Evolutionary conservation across 1,140 invertebrate species (phyloP).

Genomic region (Asbolus verrucosus): DNA sequence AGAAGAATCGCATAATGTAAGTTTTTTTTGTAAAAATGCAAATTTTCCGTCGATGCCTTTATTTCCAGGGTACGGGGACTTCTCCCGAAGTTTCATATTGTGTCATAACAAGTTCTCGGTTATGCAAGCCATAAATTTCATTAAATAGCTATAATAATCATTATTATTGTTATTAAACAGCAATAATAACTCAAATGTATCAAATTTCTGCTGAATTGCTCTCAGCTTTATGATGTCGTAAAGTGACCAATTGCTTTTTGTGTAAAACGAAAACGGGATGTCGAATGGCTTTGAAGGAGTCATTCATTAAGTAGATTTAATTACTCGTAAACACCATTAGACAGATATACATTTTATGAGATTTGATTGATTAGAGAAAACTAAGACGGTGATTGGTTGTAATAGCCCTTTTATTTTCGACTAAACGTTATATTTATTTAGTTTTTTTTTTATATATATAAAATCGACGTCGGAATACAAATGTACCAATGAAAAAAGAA

Average conservation of each 20-base stretch:
- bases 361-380: conserved; percentile 35
- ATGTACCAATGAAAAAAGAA: neutral
- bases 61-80: too few relatives aligned
- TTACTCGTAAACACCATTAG: conserved; percentile 32
- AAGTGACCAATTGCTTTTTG: conserved; percentile 9
- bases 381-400: conserved; percentile 20
- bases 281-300: conserved; percentile 27
- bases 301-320: conserved; percentile 30
- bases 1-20: too few relatives aligned
- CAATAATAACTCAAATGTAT: too few relatives aligned
- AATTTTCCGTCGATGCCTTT: too few relatives aligned
- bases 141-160: too few relatives aligned
- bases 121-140: too few relatives aligned
- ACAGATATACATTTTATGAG: conserved; percentile 28
- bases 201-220: too few relatives aligned
- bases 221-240: conserved; percentile 27
- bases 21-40: too few relatives aligned
- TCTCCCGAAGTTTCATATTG: too few relatives aligned
- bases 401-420: conserved; percentile 17
- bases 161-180: too few relatives aligned
- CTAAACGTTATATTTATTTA: neutral
- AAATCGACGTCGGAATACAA: conserved; percentile 22
- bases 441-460: neutral
- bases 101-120: too few relatives aligned
- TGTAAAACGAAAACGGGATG: conserved; percentile 9